phyloP scores from a whole-genome alignment of 2,888 invertebrate species.

The Nebria brevicollis region DNA sequence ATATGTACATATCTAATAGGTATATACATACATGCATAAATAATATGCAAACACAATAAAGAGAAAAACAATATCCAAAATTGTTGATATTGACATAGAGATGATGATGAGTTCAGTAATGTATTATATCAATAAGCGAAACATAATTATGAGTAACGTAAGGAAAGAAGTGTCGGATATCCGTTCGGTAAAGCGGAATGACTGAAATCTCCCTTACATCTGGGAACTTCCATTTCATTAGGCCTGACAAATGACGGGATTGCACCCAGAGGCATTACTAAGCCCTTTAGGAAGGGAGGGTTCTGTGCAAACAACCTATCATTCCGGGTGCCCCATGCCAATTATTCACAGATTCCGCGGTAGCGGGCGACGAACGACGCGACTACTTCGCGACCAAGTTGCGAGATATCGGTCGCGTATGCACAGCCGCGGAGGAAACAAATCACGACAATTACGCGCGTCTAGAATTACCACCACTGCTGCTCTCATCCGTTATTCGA shows the following conservation, averaged over 20 bases:
- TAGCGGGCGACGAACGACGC: slow-evolving; percentile 13
- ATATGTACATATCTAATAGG: slow-evolving; percentile 8
- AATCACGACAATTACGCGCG: slow-evolving; percentile 34
- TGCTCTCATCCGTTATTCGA: slow-evolving; percentile 14
- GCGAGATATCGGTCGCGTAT: slow-evolving; percentile 23
- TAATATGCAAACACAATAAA: neutral
- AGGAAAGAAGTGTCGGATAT: slow-evolving; percentile 43
- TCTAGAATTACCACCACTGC: slow-evolving; percentile 6
- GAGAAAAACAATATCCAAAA: too few relatives aligned
- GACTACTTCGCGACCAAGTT: slow-evolving; percentile 34
- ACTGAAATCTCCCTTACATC: slow-evolving; percentile 43
- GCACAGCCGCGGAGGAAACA: slow-evolving; percentile 32
- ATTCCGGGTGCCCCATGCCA: slow-evolving; percentile 42
- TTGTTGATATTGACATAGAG: neutral
- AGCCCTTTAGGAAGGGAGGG: slow-evolving; percentile 44
- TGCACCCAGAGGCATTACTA: slow-evolving; percentile 45
- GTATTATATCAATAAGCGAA: slow-evolving; percentile 16
- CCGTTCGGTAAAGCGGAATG: slow-evolving; percentile 42
- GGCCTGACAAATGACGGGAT: slow-evolving; percentile 43
- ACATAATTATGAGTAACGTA: slow-evolving; percentile 39
- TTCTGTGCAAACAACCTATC: slow-evolving; percentile 45
- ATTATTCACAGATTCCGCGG: slow-evolving; percentile 39
- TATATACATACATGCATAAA: neutral
- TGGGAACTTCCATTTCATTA: slow-evolving; percentile 43
- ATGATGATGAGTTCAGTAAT: neutral